These are phyloP conservation scores for Drosophila tanythrix DNA, from an alignment of 2,888 invertebrate species.

Conservation along the genomic window DNA sequence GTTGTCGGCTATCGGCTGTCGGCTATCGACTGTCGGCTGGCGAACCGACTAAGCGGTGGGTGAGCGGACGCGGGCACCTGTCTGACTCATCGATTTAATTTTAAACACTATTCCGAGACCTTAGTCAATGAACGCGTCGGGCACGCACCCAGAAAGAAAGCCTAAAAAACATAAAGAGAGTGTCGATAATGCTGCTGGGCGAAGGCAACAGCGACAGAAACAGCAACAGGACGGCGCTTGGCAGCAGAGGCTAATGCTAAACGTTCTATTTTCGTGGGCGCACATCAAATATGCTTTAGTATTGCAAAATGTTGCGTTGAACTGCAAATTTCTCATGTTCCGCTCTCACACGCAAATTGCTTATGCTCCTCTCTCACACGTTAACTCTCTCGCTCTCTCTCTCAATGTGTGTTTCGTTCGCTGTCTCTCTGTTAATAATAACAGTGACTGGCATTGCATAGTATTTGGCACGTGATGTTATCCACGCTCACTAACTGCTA, in stretches of 20 bases:
- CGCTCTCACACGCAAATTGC: not conserved
- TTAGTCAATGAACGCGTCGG: slow-evolving; percentile 59
- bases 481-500: slow-evolving; percentile 15
- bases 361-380: not conserved
- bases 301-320: slow-evolving; percentile 28
- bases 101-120: slow-evolving; percentile 61
- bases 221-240: not conserved
- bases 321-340: slow-evolving; percentile 2
- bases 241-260: slow-evolving; percentile 1
- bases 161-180: slow-evolving; percentile 20
- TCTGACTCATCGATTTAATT: slow-evolving; percentile 63
- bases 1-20: not conserved
- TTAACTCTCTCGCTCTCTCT: not conserved
- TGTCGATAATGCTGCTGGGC: slow-evolving; percentile 32
- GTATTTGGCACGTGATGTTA: slow-evolving; percentile 25
- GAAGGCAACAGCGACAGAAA: slow-evolving; percentile 9
- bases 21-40: not conserved
- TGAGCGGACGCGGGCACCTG: slow-evolving; percentile 49
- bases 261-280: slow-evolving; percentile 5
- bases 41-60: slow-evolving; percentile 8
- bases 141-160: slow-evolving; percentile 16
- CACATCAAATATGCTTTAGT: slow-evolving; percentile 16
- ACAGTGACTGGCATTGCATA: slow-evolving; percentile 25
- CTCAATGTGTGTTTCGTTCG: not conserved
- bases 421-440: slow-evolving; percentile 29